Evolutionary conservation across 2,888 invertebrate genomes (phyloP).

Genomic region (Hololepta plana): DNA sequence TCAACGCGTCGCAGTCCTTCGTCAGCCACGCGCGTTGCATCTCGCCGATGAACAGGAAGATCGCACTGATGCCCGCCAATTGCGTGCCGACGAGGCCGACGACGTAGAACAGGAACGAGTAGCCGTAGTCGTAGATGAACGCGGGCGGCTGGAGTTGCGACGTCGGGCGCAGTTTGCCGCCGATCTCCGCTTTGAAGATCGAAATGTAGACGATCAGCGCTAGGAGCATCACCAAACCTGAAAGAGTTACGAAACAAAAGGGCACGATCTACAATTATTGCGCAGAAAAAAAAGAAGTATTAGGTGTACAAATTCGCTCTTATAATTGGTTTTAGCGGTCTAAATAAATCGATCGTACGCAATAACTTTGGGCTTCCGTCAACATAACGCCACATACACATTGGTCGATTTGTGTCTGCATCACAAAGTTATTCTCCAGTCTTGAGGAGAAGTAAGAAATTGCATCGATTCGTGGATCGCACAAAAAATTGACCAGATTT

Average conservation of each 20-base stretch:
- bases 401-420: too few species aligned
- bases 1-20: conserved; percentile 28
- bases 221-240: conserved; percentile 77
- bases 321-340: too few species aligned
- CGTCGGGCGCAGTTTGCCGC: conserved; percentile 66
- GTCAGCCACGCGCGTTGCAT: conserved; percentile 40
- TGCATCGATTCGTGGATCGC: not conserved
- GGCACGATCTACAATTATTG: conserved; percentile 8
- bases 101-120: conserved; percentile 72
- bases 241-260: too few species aligned
- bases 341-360: too few species aligned
- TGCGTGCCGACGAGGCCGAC: conserved; percentile 72
- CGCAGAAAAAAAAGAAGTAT: conserved; percentile 1
- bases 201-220: conserved; percentile 89
- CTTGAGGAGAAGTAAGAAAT: not conserved
- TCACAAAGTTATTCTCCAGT: too few species aligned
- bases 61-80: conserved; percentile 68
- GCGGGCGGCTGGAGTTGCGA: conserved; percentile 60
- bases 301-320: too few species aligned
- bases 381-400: too few species aligned
- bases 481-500: conserved; percentile 1
- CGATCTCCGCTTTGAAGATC: conserved; percentile 78
- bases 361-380: too few species aligned
- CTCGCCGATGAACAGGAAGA: conserved; percentile 69
- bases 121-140: conserved; percentile 76